phyloP scores from a whole-genome alignment of 2,113 vertebrate genomes.

The Anseranas semipalmata region DNA sequence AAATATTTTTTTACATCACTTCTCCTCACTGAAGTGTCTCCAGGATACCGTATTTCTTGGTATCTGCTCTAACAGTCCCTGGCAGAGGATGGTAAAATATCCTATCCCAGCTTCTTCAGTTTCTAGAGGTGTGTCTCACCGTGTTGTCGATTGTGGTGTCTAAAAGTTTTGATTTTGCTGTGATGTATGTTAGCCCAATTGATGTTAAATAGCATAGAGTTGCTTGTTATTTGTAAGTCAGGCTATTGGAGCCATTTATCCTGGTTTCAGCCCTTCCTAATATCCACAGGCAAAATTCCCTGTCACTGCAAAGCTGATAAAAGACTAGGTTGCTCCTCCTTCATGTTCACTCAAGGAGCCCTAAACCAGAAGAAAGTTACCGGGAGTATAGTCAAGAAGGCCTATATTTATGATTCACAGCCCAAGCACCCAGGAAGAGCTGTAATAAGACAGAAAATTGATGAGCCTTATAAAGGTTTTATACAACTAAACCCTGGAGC shows the following conservation, averaged over 20 bases:
- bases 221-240: slow-evolving; percentile 52
- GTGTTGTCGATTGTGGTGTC: slow-evolving; percentile 37
- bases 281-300: slow-evolving; percentile 54
- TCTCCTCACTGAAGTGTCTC: neutral
- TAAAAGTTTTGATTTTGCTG: slow-evolving; percentile 34
- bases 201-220: slow-evolving; percentile 51
- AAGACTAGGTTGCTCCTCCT: slow-evolving; percentile 53
- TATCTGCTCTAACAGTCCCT: neutral
- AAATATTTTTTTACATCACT: neutral
- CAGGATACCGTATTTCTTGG: neutral
- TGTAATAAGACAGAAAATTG: slow-evolving; percentile 61
- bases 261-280: slow-evolving; percentile 51
- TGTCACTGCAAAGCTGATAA: slow-evolving; percentile 58
- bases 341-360: slow-evolving; percentile 28
- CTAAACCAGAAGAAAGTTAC: slow-evolving; percentile 33
- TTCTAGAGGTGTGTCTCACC: slow-evolving; percentile 7
- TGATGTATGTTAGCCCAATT: slow-evolving; percentile 41
- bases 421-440: slow-evolving; percentile 42
- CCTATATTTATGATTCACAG: slow-evolving; percentile 58
- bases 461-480: slow-evolving; percentile 65
- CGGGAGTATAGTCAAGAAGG: neutral
- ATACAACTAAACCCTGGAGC: slow-evolving; percentile 43
- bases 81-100: neutral
- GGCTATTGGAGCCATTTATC: slow-evolving; percentile 67
- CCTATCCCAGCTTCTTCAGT: neutral